These are phyloP conservation scores for Anagrus nilaparvatae DNA, from an alignment of 1,140 invertebrate genomes.

Conservation along the genomic window DNA sequence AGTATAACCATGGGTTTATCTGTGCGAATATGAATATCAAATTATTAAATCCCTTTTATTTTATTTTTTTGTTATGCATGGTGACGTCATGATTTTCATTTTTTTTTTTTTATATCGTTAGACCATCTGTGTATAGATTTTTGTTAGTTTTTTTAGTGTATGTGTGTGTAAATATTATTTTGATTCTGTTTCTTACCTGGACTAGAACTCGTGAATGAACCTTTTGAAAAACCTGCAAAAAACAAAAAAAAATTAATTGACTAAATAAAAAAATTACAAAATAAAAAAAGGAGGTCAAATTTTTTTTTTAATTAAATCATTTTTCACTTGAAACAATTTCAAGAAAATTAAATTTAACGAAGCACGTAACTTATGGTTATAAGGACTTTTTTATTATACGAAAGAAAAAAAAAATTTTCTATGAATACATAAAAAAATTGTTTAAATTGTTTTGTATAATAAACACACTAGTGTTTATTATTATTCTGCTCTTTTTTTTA, in stretches of 20 bases:
- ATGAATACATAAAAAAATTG: too few species aligned
- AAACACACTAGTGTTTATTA: too few species aligned
- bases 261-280: neutral
- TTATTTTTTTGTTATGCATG: slow-evolving; percentile 27
- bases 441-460: too few species aligned
- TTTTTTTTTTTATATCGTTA: too few species aligned
- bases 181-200: slow-evolving; percentile 25
- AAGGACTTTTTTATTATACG: too few species aligned
- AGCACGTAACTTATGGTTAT: slow-evolving; percentile 6
- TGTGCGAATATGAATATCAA: slow-evolving; percentile 35
- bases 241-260: slow-evolving; percentile 16
- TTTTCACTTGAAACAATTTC: neutral
- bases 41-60: too few species aligned
- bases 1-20: slow-evolving; percentile 32
- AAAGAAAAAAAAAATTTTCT: too few species aligned
- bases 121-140: neutral
- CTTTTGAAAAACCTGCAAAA: slow-evolving; percentile 37
- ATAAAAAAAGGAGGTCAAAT: too few species aligned
- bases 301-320: slow-evolving; percentile 4
- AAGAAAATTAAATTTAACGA: slow-evolving; percentile 9
- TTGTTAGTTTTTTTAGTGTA: neutral
- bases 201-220: slow-evolving; percentile 30
- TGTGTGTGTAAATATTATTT: neutral
- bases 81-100: slow-evolving; percentile 28
- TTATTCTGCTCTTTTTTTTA: too few species aligned